A percentile compares a stretch with the other conserved stretches of the same genome.
Conservation (phyloP, 2,113 vertebrate species). For the Trachemys scripta region DNA sequence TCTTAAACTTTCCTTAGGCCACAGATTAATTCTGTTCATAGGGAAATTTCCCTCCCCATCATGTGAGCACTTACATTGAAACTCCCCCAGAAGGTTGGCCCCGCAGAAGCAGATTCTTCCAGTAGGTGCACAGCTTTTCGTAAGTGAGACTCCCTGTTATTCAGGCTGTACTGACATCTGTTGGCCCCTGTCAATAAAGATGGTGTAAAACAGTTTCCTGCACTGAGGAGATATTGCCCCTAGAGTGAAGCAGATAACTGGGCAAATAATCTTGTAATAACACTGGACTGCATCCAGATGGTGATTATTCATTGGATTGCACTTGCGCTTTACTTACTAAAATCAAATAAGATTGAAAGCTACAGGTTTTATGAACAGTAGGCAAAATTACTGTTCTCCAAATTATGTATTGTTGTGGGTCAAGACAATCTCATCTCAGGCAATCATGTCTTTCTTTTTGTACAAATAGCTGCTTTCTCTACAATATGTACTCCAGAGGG, state of each 20-base stretch:
- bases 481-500: background rate
- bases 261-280: background rate
- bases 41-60: background rate
- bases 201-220: background rate
- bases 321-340: background rate
- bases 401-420: background rate
- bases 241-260: background rate
- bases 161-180: conserved; percentile 40
- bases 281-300: background rate
- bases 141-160: background rate
- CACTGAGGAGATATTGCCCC: background rate
- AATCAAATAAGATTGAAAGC: background rate
- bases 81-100: background rate
- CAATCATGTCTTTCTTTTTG: accelerated
- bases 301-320: background rate
- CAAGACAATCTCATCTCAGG: background rate
- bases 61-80: background rate
- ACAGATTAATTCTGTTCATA: background rate
- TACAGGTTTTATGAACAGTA: accelerated
- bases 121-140: background rate
- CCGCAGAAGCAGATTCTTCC: background rate
- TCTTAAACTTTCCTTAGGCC: background rate
- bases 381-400: background rate
- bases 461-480: background rate
- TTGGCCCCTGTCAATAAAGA: conserved; percentile 32